Evolutionary conservation across 2,888 invertebrate species (phyloP).

Genomic region (Apodemia hepburni): DNA sequence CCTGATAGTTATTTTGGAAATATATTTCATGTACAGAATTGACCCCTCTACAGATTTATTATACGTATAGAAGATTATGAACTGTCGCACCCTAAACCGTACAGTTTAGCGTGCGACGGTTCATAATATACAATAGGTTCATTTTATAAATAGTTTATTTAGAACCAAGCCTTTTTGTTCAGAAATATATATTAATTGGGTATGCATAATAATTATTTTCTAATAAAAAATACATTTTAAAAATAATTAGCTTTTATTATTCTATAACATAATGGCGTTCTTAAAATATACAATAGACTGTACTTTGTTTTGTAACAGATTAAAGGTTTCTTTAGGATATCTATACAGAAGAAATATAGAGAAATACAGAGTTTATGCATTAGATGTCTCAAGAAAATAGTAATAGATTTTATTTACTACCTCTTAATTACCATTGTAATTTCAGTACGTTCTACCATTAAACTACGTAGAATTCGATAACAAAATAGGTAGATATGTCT

Average conservation of each 20-base stretch:
- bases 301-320: background rate
- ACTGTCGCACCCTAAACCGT: too few species aligned
- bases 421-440: background rate
- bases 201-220: too few species aligned
- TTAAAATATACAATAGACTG: background rate
- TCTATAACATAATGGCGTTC: background rate
- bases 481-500: slow-evolving; percentile 3
- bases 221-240: background rate
- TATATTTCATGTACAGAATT: too few species aligned
- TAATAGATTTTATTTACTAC: background rate
- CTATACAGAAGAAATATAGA: background rate
- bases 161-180: too few species aligned
- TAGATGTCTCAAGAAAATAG: background rate
- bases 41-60: too few species aligned
- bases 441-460: background rate
- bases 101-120: too few species aligned
- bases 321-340: background rate
- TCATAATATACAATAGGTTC: too few species aligned
- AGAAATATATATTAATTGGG: too few species aligned
- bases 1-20: too few species aligned
- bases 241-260: background rate
- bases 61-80: too few species aligned
- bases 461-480: background rate
- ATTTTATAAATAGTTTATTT: too few species aligned
- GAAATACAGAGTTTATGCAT: background rate